Percentiles rank a stretch among this genome's conserved stretches.
Evolutionary conservation across 2,888 invertebrate species (phyloP).

Genomic region (Branchipolynoe longqiensis): DNA sequence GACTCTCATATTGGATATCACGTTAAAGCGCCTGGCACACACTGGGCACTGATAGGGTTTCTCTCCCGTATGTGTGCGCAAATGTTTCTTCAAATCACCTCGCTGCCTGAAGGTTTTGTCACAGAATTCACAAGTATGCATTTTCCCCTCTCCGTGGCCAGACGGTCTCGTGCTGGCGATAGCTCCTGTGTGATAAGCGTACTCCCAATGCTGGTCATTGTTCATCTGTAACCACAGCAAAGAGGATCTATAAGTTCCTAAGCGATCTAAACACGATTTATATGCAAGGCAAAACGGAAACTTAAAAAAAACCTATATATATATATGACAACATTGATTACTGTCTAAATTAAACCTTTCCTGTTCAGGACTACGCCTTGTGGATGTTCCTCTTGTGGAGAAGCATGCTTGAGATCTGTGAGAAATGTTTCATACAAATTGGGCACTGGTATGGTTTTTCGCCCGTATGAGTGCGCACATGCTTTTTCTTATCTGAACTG

Average conservation of each 20-base stretch:
- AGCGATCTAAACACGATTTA: no score
- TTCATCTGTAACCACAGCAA: conserved; percentile 41
- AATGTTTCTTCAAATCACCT: neutral
- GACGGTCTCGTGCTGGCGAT: neutral
- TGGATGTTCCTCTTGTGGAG: conserved; percentile 10
- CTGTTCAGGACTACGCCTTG: no score
- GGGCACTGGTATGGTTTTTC: conserved; percentile 13
- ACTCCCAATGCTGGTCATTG: no score
- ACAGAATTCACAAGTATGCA: neutral
- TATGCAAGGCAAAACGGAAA: no score
- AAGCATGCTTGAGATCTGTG: neutral
- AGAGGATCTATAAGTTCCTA: no score
- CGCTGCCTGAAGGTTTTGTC: conserved; percentile 6
- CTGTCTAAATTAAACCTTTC: no score
- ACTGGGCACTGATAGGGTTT: conserved; percentile 24
- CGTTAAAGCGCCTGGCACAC: neutral
- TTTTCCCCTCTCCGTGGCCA: neutral
- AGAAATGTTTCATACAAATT: neutral
- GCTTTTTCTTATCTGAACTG: neutral
- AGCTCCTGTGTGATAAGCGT: neutral
- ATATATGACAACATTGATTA: no score
- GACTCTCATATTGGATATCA: conserved; percentile 9
- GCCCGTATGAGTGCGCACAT: neutral
- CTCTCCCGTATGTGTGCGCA: conserved; percentile 36
- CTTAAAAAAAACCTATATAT: no score